Percentiles rank a stretch among this genome's conserved stretches.
Evolutionary conservation across 2,113 vertebrate species (phyloP).

Genomic region (Psilopsiagon aymara): DNA sequence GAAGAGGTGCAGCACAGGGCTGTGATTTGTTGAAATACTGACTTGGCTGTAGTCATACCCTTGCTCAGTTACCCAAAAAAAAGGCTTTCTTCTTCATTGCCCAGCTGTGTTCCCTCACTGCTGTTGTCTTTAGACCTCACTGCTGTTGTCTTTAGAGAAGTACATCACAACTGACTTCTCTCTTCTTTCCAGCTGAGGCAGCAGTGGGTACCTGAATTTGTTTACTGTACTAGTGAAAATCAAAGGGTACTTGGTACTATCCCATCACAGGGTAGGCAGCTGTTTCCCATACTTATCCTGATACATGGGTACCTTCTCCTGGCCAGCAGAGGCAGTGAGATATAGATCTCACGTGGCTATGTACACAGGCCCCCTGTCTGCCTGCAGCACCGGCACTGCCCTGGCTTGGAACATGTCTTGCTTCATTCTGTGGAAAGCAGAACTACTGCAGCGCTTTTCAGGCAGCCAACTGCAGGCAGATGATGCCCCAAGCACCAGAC

Average conservation of each 20-base stretch:
- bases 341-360: fast-evolving
- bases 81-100: neutral
- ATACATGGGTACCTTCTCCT: neutral
- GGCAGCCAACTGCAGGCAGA: neutral
- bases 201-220: neutral
- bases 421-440: neutral
- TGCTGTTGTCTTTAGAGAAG: neutral
- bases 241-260: neutral
- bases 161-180: neutral
- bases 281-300: neutral
- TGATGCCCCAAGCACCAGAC: neutral
- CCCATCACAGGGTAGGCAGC: neutral
- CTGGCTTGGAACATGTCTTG: neutral
- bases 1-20: neutral
- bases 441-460: neutral
- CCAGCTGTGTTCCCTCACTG: neutral
- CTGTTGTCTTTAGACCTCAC: neutral
- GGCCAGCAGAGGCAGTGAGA: neutral
- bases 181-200: neutral
- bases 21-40: neutral
- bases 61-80: neutral
- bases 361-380: neutral
- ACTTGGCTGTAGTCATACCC: neutral
- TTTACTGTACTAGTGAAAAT: neutral
- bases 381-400: too few species aligned